A percentile compares a stretch with the other conserved stretches of the same genome.
phyloP scores from a whole-genome alignment of 1,140 invertebrate species.

The Formica exsecta region DNA sequence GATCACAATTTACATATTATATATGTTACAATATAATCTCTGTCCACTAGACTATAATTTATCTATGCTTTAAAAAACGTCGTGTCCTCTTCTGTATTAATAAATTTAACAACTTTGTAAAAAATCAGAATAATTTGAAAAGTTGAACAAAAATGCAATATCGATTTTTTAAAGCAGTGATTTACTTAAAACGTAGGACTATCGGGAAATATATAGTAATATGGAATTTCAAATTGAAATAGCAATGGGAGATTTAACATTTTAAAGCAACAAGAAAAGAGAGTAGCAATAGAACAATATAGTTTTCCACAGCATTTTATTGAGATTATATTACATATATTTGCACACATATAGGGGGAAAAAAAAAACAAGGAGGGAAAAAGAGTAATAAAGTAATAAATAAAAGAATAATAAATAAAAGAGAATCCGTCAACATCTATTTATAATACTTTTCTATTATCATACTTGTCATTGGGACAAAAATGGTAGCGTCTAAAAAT shows the following conservation, averaged over 20 bases:
- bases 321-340: not conserved
- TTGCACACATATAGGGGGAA: not conserved
- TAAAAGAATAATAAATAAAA: slow-evolving; percentile 1
- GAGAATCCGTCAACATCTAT: not conserved
- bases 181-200: not conserved
- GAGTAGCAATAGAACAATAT: slow-evolving; percentile 14
- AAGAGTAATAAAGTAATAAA: not conserved
- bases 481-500: not conserved
- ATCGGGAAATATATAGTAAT: not conserved
- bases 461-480: not conserved
- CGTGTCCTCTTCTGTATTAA: not conserved
- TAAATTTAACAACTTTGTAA: not conserved
- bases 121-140: not conserved
- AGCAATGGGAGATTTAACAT: not conserved
- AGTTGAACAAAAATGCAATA: not conserved
- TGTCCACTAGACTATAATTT: too few relatives aligned
- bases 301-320: not conserved
- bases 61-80: not conserved
- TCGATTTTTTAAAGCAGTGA: not conserved
- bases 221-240: slow-evolving; percentile 15
- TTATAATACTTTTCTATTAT: slow-evolving; percentile 4
- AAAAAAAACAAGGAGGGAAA: not conserved
- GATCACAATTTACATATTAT: too few relatives aligned
- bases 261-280: slow-evolving; percentile 1
- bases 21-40: too few relatives aligned